A percentile compares a stretch with the other conserved stretches of the same genome.
Conservation (phyloP, 2,888 invertebrate genomes). For the Heliconius sara region DNA sequence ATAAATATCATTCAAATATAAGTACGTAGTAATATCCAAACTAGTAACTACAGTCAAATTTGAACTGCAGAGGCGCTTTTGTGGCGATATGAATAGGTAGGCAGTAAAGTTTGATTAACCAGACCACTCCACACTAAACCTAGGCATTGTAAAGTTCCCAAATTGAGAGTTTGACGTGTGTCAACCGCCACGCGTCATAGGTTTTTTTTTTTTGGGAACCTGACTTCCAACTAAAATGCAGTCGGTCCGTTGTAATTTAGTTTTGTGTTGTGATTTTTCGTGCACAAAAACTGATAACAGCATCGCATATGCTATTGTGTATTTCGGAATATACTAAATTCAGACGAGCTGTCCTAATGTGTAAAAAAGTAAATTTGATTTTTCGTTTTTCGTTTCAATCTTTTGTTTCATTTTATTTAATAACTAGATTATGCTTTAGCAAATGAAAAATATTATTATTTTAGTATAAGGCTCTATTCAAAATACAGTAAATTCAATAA, state of each 20-base stretch:
- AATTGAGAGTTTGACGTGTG: conserved; percentile 63
- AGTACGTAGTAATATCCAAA: conserved; percentile 30
- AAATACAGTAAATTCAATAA: background rate
- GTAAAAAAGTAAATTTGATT: background rate
- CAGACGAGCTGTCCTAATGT: conserved; percentile 1
- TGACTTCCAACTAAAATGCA: conserved; percentile 49
- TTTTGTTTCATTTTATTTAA: conserved; percentile 1
- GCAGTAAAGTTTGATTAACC: conserved; percentile 46
- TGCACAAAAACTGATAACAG: conserved; percentile 19
- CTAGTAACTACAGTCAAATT: conserved; percentile 36
- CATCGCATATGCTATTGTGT: conserved; percentile 22
- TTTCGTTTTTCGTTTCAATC: background rate
- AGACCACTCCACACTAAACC: conserved; percentile 43
- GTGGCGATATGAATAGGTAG: conserved; percentile 44
- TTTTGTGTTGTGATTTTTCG: conserved; percentile 37
- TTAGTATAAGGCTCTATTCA: background rate
- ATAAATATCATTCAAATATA: conserved; percentile 28
- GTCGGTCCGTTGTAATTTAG: conserved; percentile 36
- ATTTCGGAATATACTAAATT: conserved; percentile 18
- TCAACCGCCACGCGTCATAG: conserved; percentile 57
- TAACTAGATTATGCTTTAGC: background rate
- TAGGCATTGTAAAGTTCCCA: conserved; percentile 39
- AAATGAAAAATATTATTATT: background rate
- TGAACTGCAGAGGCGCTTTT: conserved; percentile 38
- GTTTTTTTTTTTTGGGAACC: conserved; percentile 48